Evolutionary conservation across 2,888 invertebrate genomes (phyloP), one percentile per base, ranked within the genome.

Genomic region (Cerceris rybyensis): DNA sequence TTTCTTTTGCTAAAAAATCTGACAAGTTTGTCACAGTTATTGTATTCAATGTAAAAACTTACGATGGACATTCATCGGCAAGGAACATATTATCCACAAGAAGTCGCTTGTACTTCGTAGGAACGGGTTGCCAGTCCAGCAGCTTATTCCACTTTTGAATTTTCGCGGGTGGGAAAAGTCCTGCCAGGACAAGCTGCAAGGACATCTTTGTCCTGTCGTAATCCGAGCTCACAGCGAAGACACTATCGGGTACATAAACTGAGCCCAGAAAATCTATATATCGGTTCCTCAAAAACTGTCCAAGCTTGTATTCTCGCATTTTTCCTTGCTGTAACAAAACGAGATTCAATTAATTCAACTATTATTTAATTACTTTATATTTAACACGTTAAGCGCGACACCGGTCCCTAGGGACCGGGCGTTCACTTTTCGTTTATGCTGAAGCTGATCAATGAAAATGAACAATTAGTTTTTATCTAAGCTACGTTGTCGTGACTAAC

Each of bases 191-290:
- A 41, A 95, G 92, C 75, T 96, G 93, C 0, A 95, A 96, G 5
- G 96, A 96, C 94, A 96, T 96, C 92, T 96, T 94, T 0, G 97
- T 96, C 61, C 96, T 93, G 67, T 96, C 95, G 88, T 93, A 95
- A 88, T 96, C 95, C 0, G 96, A 96, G 49, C 96, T 96, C 39
- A 94, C 92, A 59, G 94, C 92, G 50, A 79, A 83, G 7, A 88
- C 83, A 4, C 83, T 43, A 9, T 86, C 76, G 0, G 93, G 92
- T 0, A 93, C 86, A 86, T 94, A 95, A 13, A 93, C 80, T 0
- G 86, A 86, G 0, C 93, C 94, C 50, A 95, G 88, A 42, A 94
- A 92, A 0, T 90, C 86, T n/a, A 92, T 90, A 83, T 94, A 95
- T 11, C 90, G 91, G 7, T 90, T 80, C 67, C 94, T 93, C 7